Conservation (phyloP, 2,888 invertebrate species). For the Drosophila tripunctata region DNA sequence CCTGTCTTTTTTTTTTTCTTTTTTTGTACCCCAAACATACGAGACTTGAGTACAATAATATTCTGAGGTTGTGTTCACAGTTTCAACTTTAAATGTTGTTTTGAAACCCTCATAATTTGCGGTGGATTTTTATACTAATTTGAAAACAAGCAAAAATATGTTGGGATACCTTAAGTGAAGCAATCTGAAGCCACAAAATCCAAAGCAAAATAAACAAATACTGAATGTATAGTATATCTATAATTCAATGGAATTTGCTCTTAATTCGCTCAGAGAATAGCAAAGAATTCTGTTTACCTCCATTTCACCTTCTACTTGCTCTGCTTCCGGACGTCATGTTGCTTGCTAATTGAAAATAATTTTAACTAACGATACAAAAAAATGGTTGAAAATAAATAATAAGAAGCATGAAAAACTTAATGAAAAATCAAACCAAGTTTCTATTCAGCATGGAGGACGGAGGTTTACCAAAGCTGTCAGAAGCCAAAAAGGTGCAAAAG, state of each 20-base stretch:
- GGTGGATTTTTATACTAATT: slow-evolving; percentile 2
- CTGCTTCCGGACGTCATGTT: slow-evolving; percentile 23
- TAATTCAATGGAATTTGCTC: slow-evolving; percentile 13
- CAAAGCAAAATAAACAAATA: neutral
- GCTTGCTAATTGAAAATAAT: slow-evolving; percentile 75
- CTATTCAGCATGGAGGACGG: neutral
- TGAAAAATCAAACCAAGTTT: slow-evolving; percentile 57
- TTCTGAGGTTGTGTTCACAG: slow-evolving; percentile 9
- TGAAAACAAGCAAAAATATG: neutral
- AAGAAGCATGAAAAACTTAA: slow-evolving; percentile 56
- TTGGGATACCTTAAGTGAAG: no score
- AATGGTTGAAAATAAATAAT: neutral
- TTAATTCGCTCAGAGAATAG: neutral
- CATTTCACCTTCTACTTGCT: neutral
- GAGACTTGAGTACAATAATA: slow-evolving; percentile 13
- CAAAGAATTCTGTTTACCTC: neutral
- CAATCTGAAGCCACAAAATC: neutral
- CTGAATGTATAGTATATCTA: no score
- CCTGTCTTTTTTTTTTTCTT: slow-evolving; percentile 9
- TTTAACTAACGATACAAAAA: slow-evolving; percentile 51
- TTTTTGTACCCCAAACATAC: slow-evolving; percentile 1
- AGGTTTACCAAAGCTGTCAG: slow-evolving; percentile 35
- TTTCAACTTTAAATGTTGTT: slow-evolving; percentile 5
- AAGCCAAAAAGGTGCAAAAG: slow-evolving; percentile 61
- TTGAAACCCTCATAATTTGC: slow-evolving; percentile 11